Conservation (phyloP, 92 coral and sea anemone genomes). For the Meandrina meandrites region DNA sequence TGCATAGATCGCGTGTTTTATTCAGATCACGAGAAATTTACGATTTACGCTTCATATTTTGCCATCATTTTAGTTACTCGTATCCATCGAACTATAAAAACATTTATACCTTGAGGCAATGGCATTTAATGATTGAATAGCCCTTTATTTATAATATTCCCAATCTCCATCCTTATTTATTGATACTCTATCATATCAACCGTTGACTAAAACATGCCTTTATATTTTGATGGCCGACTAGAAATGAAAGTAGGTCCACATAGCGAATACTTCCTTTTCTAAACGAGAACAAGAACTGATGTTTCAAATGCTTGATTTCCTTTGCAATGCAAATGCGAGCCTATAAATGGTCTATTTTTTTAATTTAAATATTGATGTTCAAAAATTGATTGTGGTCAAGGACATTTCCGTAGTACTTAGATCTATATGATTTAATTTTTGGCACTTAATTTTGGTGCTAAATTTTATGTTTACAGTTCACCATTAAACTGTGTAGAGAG, state of each 20-base stretch:
- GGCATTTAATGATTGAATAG: not conserved
- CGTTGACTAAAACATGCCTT: not conserved
- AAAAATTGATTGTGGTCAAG: not conserved
- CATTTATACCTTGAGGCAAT: not conserved
- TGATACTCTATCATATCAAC: constrained; percentile 7
- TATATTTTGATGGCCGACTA: not conserved
- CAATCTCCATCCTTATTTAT: not conserved
- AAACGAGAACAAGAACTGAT: not conserved
- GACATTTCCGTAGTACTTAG: not conserved
- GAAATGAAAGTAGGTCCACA: not conserved
- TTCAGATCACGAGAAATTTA: not conserved
- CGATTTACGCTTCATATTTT: not conserved
- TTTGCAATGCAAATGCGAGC: not conserved
- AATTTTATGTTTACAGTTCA: not conserved
- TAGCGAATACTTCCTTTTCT: not conserved
- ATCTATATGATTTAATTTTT: not conserved
- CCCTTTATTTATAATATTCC: not conserved
- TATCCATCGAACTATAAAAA: not conserved
- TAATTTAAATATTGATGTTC: not conserved
- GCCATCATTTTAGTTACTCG: not conserved
- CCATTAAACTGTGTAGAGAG: not conserved
- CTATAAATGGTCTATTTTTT: not conserved
- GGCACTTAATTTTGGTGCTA: not conserved
- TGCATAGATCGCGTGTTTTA: not conserved
- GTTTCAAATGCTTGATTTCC: not conserved